phyloP scores from a whole-genome alignment of 2,888 invertebrate species.

The Drosophila differens region DNA sequence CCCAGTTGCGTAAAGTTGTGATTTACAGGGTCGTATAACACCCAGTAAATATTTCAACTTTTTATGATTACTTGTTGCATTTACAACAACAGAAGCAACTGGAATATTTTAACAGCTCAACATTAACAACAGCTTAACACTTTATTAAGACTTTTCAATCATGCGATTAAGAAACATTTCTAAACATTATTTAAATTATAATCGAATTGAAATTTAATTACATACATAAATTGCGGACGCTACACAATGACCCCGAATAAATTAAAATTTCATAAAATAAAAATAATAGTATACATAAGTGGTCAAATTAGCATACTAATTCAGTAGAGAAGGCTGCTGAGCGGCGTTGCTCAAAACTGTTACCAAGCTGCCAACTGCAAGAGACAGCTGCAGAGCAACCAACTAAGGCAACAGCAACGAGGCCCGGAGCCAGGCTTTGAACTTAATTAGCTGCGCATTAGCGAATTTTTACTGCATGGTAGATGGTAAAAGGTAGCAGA shows the following conservation, averaged over 20 bases:
- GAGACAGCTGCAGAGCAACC: constrained; percentile 8
- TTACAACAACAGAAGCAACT: background rate
- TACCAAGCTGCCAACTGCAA: constrained; percentile 18
- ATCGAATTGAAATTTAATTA: background rate
- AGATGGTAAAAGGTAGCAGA: constrained; percentile 13
- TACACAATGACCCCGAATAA: background rate
- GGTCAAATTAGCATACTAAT: constrained; percentile 35
- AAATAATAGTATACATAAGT: constrained; percentile 18
- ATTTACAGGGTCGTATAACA: constrained; percentile 9
- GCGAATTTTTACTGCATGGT: constrained; percentile 69
- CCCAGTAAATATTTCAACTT: constrained; percentile 5
- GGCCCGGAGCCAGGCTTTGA: constrained; percentile 77
- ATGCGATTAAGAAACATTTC: background rate
- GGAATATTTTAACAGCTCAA: background rate
- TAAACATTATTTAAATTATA: background rate
- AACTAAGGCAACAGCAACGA: constrained; percentile 12
- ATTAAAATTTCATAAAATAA: background rate
- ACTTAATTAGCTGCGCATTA: constrained; percentile 81
- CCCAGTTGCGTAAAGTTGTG: constrained; percentile 9
- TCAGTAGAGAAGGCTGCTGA: constrained; percentile 10
- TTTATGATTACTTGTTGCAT: background rate
- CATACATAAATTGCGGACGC: background rate
- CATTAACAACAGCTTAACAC: background rate
- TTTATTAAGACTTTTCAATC: background rate
- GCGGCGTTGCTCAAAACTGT: constrained; percentile 30